A percentile compares a stretch with the other conserved stretches of the same genome.
phyloP scores from a whole-genome alignment of 2,888 invertebrate genomes.

The Noctua pronuba region DNA sequence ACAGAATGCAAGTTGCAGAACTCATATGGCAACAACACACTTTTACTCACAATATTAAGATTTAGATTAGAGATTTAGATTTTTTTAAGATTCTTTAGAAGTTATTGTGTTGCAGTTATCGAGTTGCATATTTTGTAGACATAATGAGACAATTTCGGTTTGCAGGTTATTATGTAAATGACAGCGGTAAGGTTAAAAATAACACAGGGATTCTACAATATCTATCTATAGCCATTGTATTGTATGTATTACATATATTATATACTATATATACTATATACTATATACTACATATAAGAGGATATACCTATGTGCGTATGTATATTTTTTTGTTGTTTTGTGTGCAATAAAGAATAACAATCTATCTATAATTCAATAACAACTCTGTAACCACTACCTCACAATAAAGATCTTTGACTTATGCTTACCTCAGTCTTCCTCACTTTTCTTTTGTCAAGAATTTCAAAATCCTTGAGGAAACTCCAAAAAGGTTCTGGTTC shows the following conservation, averaged over 20 bases:
- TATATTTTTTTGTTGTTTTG: no score
- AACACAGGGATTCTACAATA: constrained; percentile 9
- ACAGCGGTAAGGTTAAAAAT: constrained; percentile 38
- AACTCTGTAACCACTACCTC: no score
- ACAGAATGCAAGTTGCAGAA: constrained; percentile 12
- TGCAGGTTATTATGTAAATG: constrained; percentile 53
- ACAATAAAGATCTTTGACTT: no score
- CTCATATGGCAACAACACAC: constrained; percentile 10
- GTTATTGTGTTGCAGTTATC: neutral
- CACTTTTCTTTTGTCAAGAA: constrained; percentile 83
- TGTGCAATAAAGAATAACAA: no score
- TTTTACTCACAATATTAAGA: neutral
- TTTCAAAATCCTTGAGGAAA: constrained; percentile 84
- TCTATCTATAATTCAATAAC: no score
- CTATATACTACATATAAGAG: no score
- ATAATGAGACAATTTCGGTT: constrained; percentile 5
- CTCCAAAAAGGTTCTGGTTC: constrained; percentile 82
- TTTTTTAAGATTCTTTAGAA: neutral
- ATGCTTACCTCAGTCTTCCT: constrained; percentile 83
- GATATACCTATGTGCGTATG: no score
- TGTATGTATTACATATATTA: no score
- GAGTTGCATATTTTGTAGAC: constrained; percentile 3
- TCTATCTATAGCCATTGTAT: no score
- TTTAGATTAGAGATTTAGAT: no score
- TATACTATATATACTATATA: no score